These are phyloP conservation scores for Gorsachius goisagi DNA, from an alignment of 2,113 vertebrate genomes.

Conservation along the genomic window DNA sequence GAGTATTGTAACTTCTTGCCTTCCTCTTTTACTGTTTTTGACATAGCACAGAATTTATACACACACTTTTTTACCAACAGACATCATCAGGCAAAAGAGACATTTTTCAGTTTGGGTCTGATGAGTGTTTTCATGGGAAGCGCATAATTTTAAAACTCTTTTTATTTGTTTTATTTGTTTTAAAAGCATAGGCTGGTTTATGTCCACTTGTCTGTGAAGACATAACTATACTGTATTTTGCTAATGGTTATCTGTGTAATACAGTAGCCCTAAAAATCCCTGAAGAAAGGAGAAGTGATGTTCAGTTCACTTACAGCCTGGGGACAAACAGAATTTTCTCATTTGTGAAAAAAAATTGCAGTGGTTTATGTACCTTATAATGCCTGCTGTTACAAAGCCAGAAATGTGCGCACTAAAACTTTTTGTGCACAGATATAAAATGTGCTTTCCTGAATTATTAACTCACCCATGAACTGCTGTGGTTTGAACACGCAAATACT, in stretches of 20 bases:
- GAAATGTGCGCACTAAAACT: neutral
- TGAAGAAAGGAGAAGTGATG: neutral
- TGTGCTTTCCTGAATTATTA: neutral
- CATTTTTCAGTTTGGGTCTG: neutral
- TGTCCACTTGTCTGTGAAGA: neutral
- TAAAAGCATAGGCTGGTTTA: neutral
- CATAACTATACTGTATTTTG: neutral
- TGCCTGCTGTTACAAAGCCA: neutral
- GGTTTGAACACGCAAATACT: neutral
- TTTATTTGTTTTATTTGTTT: neutral
- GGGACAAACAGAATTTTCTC: neutral
- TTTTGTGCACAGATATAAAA: neutral
- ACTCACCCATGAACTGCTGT: neutral
- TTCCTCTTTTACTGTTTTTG: neutral
- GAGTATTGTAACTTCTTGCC: neutral
- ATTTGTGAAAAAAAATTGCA: neutral
- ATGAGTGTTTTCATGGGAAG: neutral
- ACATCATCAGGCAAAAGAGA: neutral
- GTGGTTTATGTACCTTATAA: neutral
- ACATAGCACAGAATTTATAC: neutral
- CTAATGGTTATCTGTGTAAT: neutral
- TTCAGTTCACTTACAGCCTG: neutral
- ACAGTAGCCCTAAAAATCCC: neutral
- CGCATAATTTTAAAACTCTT: neutral
- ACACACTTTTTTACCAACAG: neutral